Percentiles rank a stretch among this genome's conserved stretches.
phyloP scores from a whole-genome alignment of 2,797 vertebrate species.

The Oreortyx pictus region DNA sequence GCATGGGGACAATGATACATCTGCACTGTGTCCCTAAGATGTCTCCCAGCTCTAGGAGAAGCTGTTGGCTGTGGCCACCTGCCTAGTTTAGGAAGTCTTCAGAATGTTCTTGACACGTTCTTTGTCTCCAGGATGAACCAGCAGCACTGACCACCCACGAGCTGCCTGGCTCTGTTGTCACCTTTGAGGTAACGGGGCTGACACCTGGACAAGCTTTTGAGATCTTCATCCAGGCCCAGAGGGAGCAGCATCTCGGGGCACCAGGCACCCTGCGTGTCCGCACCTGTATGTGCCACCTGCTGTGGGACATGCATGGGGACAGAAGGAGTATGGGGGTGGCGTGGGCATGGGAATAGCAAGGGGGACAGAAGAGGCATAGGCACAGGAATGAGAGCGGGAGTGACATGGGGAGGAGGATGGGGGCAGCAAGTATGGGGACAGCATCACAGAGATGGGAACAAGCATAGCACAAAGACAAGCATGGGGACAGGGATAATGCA shows the following conservation, averaged over 20 bases:
- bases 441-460: neutral
- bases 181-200: slow-evolving; percentile 50
- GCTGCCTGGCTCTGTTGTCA: slow-evolving; percentile 3
- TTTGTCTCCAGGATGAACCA: neutral
- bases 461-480: too few species aligned
- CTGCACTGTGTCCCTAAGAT: neutral
- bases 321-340: accelerated
- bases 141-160: neutral
- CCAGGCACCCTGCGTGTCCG: slow-evolving; percentile 13
- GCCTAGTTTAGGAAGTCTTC: neutral
- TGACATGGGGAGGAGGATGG: neutral
- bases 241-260: neutral
- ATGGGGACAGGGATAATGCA: neutral
- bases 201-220: slow-evolving; percentile 14
- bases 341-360: neutral
- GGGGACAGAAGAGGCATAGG: too few species aligned
- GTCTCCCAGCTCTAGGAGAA: neutral
- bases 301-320: neutral
- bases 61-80: neutral
- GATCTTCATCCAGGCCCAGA: slow-evolving; percentile 39
- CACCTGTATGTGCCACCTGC: neutral
- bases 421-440: neutral
- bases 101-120: neutral
- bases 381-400: too few species aligned
- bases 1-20: too few species aligned